Evolutionary conservation across 2,113 vertebrate genomes (phyloP).

Genomic region (Meriones unguiculatus): DNA sequence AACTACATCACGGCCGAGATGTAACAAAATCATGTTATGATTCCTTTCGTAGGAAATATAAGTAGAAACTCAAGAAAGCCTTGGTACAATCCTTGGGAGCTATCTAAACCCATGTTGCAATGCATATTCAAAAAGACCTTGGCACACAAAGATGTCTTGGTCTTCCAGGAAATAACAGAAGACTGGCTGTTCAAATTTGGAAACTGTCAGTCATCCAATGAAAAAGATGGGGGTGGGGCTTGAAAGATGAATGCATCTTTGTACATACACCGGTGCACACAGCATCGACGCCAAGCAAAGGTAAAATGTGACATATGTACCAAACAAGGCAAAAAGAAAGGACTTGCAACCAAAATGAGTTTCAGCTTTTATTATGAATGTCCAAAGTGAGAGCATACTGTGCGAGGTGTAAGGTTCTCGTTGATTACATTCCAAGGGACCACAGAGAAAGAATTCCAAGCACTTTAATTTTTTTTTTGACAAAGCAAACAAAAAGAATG

Average conservation of each 20-base stretch:
- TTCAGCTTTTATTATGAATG: constrained; percentile 87
- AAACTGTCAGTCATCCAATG: background rate
- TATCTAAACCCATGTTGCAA: background rate
- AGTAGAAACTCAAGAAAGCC: constrained; percentile 28
- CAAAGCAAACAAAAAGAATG: constrained; percentile 84
- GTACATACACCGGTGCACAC: background rate
- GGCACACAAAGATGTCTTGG: constrained; percentile 21
- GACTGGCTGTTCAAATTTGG: background rate
- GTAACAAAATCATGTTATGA: background rate
- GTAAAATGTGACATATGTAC: background rate
- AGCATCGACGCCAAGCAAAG: background rate
- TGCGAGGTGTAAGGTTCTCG: constrained; percentile 79
- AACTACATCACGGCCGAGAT: constrained; percentile 2
- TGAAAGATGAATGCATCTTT: background rate
- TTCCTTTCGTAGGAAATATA: background rate
- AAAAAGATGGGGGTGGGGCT: background rate
- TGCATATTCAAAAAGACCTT: background rate
- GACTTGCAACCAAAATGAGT: constrained; percentile 73
- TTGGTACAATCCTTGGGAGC: background rate
- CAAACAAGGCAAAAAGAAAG: constrained; percentile 74
- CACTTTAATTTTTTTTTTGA: constrained; percentile 85
- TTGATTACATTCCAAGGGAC: constrained; percentile 83
- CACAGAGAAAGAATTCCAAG: constrained; percentile 86
- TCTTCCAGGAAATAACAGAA: constrained; percentile 6
- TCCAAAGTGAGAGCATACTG: constrained; percentile 85